phyloP scores from a whole-genome alignment of 2,113 vertebrate genomes.

The Gavialis gangeticus region DNA sequence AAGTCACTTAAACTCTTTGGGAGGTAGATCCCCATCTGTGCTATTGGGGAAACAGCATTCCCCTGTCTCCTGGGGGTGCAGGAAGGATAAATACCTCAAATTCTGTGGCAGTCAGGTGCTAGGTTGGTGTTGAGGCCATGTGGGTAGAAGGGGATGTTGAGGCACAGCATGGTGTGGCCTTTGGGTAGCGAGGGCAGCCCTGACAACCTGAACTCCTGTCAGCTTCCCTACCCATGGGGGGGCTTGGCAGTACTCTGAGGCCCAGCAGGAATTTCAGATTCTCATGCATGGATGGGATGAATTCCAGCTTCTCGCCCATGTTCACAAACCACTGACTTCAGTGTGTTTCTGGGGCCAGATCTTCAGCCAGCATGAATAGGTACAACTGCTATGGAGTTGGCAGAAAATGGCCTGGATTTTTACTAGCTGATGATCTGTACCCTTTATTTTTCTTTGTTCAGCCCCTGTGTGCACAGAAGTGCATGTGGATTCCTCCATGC shows the following conservation, averaged over 20 bases:
- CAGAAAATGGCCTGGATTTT: no score
- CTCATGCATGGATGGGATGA: neutral
- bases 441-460: no score
- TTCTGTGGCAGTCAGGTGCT: no score
- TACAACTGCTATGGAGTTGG: neutral
- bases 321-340: neutral
- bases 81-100: no score
- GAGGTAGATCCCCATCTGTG: neutral
- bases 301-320: no score
- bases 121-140: no score
- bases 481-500: no score
- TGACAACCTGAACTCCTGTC: neutral
- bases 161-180: neutral
- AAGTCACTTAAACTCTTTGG: neutral
- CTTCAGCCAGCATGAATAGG: neutral
- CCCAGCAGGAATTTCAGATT: neutral
- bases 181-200: neutral
- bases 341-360: neutral
- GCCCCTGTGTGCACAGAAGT: no score
- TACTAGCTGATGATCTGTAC: no score
- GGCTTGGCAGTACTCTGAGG: neutral
- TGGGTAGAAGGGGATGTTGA: neutral
- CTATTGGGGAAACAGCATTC: neutral
- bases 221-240: neutral
- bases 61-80: no score